Percentiles rank a stretch among this genome's conserved stretches.
Evolutionary conservation across 37 sponge, comb jelly and placozoan species (phyloP).

Genomic region (Ephydatia muelleri): DNA sequence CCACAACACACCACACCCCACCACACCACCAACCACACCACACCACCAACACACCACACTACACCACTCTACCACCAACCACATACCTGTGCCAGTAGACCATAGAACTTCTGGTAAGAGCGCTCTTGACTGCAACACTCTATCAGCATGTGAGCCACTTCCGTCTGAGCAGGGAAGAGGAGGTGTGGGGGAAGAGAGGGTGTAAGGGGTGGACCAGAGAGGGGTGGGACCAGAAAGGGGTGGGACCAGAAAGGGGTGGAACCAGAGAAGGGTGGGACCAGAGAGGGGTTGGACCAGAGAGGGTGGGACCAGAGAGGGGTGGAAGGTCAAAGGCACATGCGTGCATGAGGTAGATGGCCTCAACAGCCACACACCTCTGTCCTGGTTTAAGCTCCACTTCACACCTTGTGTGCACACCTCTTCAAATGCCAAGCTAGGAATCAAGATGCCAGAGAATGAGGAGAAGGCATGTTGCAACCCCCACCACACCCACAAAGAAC

Average conservation of each 20-base stretch:
- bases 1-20: too few species aligned
- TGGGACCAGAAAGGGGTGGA: neutral
- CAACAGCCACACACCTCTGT: constrained; percentile 84
- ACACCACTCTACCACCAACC: too few species aligned
- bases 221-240: neutral
- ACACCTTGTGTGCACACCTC: constrained; percentile 97
- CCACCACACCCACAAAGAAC: neutral
- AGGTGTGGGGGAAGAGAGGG: neutral
- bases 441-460: neutral
- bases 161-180: constrained; percentile 30
- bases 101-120: constrained; percentile 87
- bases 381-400: constrained; percentile 79
- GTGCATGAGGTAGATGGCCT: too few species aligned
- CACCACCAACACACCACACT: neutral
- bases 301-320: neutral
- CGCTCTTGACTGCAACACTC: constrained; percentile 94
- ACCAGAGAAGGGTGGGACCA: neutral
- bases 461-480: neutral
- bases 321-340: neutral
- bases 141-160: constrained; percentile 81
- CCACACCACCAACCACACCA: too few species aligned
- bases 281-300: neutral
- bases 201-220: neutral
- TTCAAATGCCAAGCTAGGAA: constrained; percentile 84
- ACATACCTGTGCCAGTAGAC: constrained; percentile 78